Base-by-base conservation (phyloP, 2,888 invertebrate genomes). In the Tolmerus cingulatus region DNA sequence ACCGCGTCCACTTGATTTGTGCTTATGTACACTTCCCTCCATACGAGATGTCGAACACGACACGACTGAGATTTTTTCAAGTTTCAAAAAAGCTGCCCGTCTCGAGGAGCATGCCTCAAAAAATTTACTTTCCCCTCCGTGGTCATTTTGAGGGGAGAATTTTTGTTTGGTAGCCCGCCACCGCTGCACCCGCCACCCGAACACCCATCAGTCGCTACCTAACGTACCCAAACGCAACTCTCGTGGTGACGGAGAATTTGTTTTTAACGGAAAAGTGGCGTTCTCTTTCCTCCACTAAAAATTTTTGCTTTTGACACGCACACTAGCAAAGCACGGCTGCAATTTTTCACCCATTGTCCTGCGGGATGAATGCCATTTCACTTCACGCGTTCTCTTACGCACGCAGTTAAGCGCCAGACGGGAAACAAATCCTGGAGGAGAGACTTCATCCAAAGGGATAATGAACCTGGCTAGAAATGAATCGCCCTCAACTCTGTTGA, bases 11-110 rank as follows among this genome's bases (percentile, higher is more conserved):
- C 66, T 66, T 3, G 27, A 12, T 8, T 12, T 23, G 23, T 66
- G 27, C 14, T 66, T 14, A 27, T 27, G 74, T 86, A 82, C 88
- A 87, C 88, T 89, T 89, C 89, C 90, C 90, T 86, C 90, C 89
- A 90, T 90, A 90, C 89, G 90, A 90, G 90, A 89, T 90, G 90
- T 90, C 90, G 91, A 91, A 91, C 90, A 90, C 91, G 90, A 91
- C 91, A 91, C 91, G 90, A 91, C 91, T 91, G 90, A 90, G 89
- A 89, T 87, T 77, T 77, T 77, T 77, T 19, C 40, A 19, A 77
- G 77, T 77, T 77, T 37, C 40, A 40, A 77, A 77, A 77, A 77
- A 77, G 77, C 40, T 77, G 19, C 66, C 66, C 66, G 66, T 5
- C 66, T 66, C 66, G 66, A 66, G 27, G 66, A 66, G 66, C 66